Percentiles rank a stretch among this genome's conserved stretches.
phyloP scores from a whole-genome alignment of 2,113 vertebrate genomes.

The Manacus vitellinus region DNA sequence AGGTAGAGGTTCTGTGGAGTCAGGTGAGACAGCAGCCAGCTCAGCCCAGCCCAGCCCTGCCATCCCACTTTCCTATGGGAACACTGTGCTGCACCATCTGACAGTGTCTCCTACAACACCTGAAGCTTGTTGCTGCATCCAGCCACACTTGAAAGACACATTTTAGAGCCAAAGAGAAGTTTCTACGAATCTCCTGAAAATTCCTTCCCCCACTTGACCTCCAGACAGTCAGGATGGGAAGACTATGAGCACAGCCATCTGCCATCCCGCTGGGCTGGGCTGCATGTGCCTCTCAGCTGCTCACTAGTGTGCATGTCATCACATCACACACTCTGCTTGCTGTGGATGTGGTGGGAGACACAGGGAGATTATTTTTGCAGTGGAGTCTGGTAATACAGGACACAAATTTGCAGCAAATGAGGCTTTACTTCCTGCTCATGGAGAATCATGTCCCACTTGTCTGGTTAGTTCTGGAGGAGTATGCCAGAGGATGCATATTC shows the following conservation, averaged over 20 bases:
- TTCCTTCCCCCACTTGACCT: not conserved
- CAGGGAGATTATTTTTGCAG: not conserved
- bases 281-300: not conserved
- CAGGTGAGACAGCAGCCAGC: not conserved
- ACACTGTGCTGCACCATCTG: fast-evolving
- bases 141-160: fast-evolving
- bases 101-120: not conserved
- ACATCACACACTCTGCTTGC: not conserved
- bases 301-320: not conserved
- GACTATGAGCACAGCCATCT: not conserved
- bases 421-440: not conserved
- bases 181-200: not conserved
- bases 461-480: not conserved
- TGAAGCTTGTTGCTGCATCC: not conserved
- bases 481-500: not conserved
- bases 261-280: not conserved
- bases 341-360: not conserved
- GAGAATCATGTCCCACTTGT: not conserved
- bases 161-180: not conserved
- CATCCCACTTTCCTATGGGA: not conserved
- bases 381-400: not conserved
- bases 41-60: not conserved
- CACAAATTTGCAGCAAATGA: not conserved
- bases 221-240: not conserved
- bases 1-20: not conserved